Evolutionary conservation across 2,888 invertebrate genomes (phyloP).

Genomic region (Nomada fucata): DNA sequence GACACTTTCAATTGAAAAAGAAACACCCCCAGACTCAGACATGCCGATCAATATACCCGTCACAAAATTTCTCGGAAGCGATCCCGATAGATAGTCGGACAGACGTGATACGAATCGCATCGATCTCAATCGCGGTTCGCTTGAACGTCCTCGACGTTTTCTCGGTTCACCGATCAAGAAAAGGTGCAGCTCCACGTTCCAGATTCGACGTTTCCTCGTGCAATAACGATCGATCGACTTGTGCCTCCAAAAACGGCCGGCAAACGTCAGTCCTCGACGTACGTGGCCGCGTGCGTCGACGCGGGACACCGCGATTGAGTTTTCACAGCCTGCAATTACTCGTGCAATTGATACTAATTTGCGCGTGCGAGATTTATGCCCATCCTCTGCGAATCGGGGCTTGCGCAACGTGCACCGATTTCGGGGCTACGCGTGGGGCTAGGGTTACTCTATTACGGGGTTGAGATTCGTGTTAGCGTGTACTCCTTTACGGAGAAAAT

Average conservation of each 20-base stretch:
- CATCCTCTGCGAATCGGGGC: background rate
- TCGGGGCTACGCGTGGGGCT: background rate
- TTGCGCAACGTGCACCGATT: slow-evolving; percentile 23
- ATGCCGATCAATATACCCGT: background rate
- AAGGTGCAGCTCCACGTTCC: slow-evolving; percentile 22
- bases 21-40: too few species aligned
- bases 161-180: slow-evolving; percentile 66
- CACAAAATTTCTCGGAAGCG: background rate
- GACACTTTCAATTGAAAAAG: background rate
- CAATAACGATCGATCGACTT: slow-evolving; percentile 44
- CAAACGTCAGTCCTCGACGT: slow-evolving; percentile 17
- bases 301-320: slow-evolving; percentile 49
- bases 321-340: slow-evolving; percentile 51
- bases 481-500: too few species aligned
- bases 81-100: slow-evolving; percentile 26
- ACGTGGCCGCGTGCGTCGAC: slow-evolving; percentile 19
- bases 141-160: slow-evolving; percentile 56
- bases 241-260: slow-evolving; percentile 32
- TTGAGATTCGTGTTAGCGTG: background rate
- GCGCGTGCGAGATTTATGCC: slow-evolving; percentile 38
- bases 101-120: slow-evolving; percentile 17
- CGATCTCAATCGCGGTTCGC: slow-evolving; percentile 41
- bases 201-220: slow-evolving; percentile 32
- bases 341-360: slow-evolving; percentile 55
- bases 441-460: background rate